Evolutionary conservation across 2,888 invertebrate genomes (phyloP).

Genomic region (Dexiosoma caninum): DNA sequence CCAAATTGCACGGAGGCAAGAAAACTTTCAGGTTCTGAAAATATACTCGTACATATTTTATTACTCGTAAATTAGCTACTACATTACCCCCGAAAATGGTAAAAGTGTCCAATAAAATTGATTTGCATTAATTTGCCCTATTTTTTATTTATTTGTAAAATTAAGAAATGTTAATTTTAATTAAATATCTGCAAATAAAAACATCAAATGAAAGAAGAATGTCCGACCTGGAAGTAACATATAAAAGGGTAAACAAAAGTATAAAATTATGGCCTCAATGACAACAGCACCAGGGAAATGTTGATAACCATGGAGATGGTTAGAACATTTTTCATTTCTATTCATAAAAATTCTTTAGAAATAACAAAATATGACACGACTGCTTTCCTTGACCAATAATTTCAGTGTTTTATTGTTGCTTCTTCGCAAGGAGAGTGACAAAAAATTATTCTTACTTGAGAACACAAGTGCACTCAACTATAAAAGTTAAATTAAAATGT

Average conservation of each 20-base stretch:
- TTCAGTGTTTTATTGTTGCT: not conserved
- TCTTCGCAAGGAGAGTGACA: constrained; percentile 14
- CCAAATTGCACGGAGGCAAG: no score
- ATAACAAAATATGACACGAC: constrained; percentile 23
- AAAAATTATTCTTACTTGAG: constrained; percentile 51
- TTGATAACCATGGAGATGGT: not conserved
- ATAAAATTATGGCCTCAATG: not conserved
- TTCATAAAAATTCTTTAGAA: constrained; percentile 50
- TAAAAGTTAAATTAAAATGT: constrained; percentile 74
- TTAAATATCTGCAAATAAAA: not conserved
- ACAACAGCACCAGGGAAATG: not conserved
- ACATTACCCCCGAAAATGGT: no score
- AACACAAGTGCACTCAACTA: constrained; percentile 56
- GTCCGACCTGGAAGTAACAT: not conserved
- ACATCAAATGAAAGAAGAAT: not conserved
- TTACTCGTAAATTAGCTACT: no score
- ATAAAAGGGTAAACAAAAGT: constrained; percentile 24
- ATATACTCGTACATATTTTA: no score
- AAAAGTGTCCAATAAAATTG: no score
- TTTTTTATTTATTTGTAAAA: constrained; percentile 3
- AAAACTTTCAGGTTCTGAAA: no score
- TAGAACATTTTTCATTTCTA: constrained; percentile 33
- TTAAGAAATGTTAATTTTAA: constrained; percentile 43
- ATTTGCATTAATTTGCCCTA: no score
- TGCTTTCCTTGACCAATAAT: constrained; percentile 16